Percentiles rank a stretch among this genome's conserved stretches.
These are phyloP conservation scores for Pocillopora damicornis DNA, from an alignment of 64 coral and sea anemone genomes.

Conservation along the genomic window DNA sequence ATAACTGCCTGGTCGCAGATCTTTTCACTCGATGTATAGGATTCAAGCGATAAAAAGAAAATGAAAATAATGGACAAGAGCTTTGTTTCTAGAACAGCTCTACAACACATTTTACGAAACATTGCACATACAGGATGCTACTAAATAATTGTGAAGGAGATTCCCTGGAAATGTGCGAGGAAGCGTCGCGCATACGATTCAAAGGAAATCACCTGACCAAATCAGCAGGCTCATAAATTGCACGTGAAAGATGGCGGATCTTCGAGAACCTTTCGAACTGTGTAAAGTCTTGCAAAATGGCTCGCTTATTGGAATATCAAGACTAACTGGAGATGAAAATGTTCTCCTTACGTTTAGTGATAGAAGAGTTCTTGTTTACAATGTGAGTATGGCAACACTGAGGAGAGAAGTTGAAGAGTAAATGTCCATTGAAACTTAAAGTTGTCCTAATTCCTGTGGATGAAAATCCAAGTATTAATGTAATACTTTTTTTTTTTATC, in stretches of 20 bases:
- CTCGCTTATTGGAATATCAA: constrained; percentile 71
- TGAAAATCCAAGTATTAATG: not conserved
- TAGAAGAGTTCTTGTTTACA: constrained; percentile 88
- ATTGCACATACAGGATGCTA: not conserved
- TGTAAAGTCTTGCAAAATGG: constrained; percentile 71
- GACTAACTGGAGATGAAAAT: constrained; percentile 62
- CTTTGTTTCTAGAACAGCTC: not conserved
- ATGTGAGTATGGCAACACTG: constrained; percentile 51
- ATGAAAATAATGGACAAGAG: not conserved
- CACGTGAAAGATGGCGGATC: constrained; percentile 96
- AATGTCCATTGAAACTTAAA: not conserved
- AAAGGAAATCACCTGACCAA: constrained; percentile 21
- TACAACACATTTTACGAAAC: not conserved
- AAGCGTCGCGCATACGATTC: not conserved
- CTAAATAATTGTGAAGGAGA: not conserved
- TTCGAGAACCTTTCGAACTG: constrained; percentile 70
- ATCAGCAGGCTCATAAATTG: constrained; percentile 26
- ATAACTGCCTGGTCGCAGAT: not conserved
- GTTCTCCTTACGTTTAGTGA: constrained; percentile 88
- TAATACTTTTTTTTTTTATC: constrained; percentile 9
- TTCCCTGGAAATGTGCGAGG: constrained; percentile 4
- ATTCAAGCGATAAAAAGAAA: not conserved
- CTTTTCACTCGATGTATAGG: not conserved
- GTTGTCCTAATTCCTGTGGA: not conserved
- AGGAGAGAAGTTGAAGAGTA: not conserved